Evolutionary conservation across 2,113 vertebrate genomes (phyloP), one percentile per base, ranked within the genome.

Genomic region (Anarrhichthys ocellatus): DNA sequence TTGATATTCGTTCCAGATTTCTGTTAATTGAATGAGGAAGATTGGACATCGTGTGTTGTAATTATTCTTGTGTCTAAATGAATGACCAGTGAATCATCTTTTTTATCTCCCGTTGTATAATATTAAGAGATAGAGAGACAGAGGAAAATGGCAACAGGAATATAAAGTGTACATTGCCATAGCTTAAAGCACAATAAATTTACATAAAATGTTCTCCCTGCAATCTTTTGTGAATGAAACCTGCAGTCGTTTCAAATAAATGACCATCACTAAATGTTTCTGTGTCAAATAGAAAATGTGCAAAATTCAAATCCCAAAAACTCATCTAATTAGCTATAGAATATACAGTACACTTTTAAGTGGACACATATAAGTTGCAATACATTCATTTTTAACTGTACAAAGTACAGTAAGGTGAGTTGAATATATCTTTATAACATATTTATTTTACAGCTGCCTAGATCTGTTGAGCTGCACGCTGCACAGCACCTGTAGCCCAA

Each of bases 371-470:
- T 17, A 73, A 13, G n/a, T 32, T 0, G 3, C 32, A 61, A 73
- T 87, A 91, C 89, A 92, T 88, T 91, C 84, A 80, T 84, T 46
- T 76, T n/a, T 50, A 86, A 42, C 88, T 89, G 88, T 83, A 79
- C 34, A 9, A 40, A 70, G 58, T 86, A 90, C 89, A 89, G 81
- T 87, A 73, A 69, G 85, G 90, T 87, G 68, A 93, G 88, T 80
- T 80, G 44, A 84, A 88, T 64, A 87, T 82, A 74, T 80, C 4
- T 50, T 24, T 73, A 80, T 27, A 32, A 32, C 3, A 32, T 83
- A 78, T 87, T 81, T 34, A 38, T 81, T 80, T 84, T 67, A 80
- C 77, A 94, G 94, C 93, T 94, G 92, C 92, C 92, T 84, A 70
- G 44, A 80, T 78, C 48, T 87, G 44, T 27, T 71, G 77, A 89